These are phyloP conservation scores for Phataginus tricuspis DNA, from an alignment of 2,797 vertebrate genomes.

Conservation along the genomic window DNA sequence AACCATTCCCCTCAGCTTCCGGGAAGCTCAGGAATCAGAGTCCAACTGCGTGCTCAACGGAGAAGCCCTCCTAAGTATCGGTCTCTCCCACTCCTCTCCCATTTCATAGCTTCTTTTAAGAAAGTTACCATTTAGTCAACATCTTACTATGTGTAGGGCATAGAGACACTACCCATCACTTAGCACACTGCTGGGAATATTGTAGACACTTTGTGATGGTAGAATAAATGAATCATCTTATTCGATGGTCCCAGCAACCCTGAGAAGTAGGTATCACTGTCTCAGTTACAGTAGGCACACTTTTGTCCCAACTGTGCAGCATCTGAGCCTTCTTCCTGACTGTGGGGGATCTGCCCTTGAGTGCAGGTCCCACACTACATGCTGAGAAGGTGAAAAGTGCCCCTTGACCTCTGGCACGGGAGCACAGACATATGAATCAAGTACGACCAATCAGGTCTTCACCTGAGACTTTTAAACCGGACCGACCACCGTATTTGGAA, in stretches of 20 bases:
- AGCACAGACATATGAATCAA: background rate
- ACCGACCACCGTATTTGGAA: background rate
- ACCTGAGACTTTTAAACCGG: background rate
- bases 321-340: background rate
- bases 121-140: background rate
- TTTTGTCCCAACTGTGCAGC: background rate
- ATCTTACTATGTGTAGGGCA: background rate
- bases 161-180: background rate
- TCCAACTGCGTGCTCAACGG: background rate
- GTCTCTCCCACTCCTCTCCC: background rate
- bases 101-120: background rate
- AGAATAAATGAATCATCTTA: background rate
- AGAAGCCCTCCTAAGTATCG: background rate
- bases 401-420: background rate
- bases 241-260: background rate
- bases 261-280: background rate
- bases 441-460: background rate
- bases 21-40: background rate
- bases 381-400: background rate
- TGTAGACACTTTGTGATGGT: background rate
- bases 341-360: background rate
- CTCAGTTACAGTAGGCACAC: background rate
- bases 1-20: background rate
- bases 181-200: background rate
- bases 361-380: background rate